Base-by-base conservation (phyloP, 1,140 invertebrate genomes). In the Drosophila guanche region DNA sequence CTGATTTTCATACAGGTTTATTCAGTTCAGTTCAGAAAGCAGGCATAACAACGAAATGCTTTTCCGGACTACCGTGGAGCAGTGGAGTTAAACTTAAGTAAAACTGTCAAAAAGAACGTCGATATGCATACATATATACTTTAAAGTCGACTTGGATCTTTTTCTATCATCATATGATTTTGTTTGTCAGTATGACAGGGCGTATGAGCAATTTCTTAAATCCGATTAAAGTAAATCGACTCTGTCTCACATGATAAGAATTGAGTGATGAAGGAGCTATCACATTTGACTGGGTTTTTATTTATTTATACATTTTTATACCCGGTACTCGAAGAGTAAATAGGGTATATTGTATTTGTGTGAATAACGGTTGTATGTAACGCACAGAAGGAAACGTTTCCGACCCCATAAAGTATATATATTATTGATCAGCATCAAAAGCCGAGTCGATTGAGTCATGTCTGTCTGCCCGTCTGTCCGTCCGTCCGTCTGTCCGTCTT, bases 51-150 rank as follows among this genome's bases (percentile, higher is more conserved):
- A 20, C 8, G 33, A 37, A 37, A 37, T 37, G 33, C 8, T 48
- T 50, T 37, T 54, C 62, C 20, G 33, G 41, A 68, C 68, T 63
- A 55, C 62, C 55, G 42, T 68, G 61, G 61, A 29, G 16, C 16
- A 20, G 16, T 20, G 16, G 16, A 20, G 16, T 20, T 20, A 20
- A 20, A 20, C 16, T 20, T 20, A 20, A 20, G 16, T 20, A 20
- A 80, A 86, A 85, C 81, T 85, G 80, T 85, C 80, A 73, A 80
- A 67, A 68, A 60, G 77, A 63, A 77, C 86, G 73, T 80, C 81
- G 81, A 72, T 72, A 52, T 22, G n/a, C 16, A 20, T 20, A 20
- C 16, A 20, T 62, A 76, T 69, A 76, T 85, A 74, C 65, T 73
- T 80, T 79, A 76, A 61, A 62, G 57, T 84, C 66, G 63, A 72